phyloP scores from a whole-genome alignment of 2,888 invertebrate genomes.

The Nymphalis c-album region DNA sequence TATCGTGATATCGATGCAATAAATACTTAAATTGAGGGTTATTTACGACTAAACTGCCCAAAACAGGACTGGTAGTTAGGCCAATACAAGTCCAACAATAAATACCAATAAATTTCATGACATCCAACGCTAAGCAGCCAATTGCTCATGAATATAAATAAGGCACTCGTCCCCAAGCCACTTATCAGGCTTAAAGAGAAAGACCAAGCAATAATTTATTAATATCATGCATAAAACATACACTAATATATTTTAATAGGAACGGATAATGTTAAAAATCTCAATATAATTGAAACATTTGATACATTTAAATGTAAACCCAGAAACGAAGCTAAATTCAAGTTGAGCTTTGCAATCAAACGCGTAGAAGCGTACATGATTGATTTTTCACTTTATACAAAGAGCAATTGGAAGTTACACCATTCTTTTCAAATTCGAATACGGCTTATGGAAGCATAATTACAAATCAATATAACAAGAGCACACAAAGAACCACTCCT shows the following conservation, averaged over 20 bases:
- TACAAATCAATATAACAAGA: slow-evolving; percentile 79
- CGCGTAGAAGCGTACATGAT: too few species aligned
- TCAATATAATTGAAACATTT: too few species aligned
- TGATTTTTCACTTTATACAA: too few species aligned
- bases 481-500: slow-evolving; percentile 76
- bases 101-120: slow-evolving; percentile 74
- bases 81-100: slow-evolving; percentile 80
- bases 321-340: too few species aligned
- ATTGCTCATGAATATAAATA: slow-evolving; percentile 79
- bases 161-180: slow-evolving; percentile 83
- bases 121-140: slow-evolving; percentile 79
- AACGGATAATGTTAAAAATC: neutral
- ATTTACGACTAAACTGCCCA: slow-evolving; percentile 43
- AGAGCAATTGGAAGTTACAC: slow-evolving; percentile 46
- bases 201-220: slow-evolving; percentile 82
- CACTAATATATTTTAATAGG: too few species aligned
- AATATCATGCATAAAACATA: slow-evolving; percentile 39
- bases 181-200: slow-evolving; percentile 83
- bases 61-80: slow-evolving; percentile 83
- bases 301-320: too few species aligned
- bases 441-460: slow-evolving; percentile 82
- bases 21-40: neutral
- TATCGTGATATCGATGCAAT: too few species aligned
- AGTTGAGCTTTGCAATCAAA: too few species aligned
- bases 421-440: slow-evolving; percentile 70